phyloP scores from a whole-genome alignment of 2,888 invertebrate genomes.

The Nasonovia ribisnigri region DNA sequence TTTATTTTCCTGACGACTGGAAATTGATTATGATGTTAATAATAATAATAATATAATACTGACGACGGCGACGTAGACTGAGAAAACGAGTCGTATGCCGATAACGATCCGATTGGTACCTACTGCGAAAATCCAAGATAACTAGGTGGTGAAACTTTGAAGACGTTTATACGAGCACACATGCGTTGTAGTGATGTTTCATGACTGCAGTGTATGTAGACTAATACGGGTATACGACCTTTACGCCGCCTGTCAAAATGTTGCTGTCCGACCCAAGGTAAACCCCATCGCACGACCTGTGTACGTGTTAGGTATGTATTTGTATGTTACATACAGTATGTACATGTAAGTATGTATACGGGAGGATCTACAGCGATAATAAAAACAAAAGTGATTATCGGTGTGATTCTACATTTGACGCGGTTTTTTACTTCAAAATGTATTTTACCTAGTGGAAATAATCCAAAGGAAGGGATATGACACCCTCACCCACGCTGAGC shows the following conservation, averaged over 20 bases:
- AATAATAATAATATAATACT: background rate
- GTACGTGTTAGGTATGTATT: background rate
- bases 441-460: background rate
- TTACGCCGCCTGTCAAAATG: slow-evolving; percentile 9
- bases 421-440: background rate
- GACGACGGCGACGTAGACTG: background rate
- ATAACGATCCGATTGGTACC: slow-evolving; percentile 31
- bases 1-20: background rate
- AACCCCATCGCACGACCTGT: background rate
- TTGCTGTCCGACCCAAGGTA: slow-evolving; percentile 3
- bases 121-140: slow-evolving; percentile 15
- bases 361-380: background rate
- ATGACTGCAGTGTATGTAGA: background rate
- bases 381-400: background rate
- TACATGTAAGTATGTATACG: background rate
- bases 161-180: background rate
- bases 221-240: slow-evolving; percentile 2
- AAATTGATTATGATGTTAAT: slow-evolving; percentile 13
- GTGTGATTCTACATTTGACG: background rate
- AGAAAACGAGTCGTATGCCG: background rate
- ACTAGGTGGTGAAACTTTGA: background rate
- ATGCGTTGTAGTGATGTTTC: background rate
- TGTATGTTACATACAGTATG: background rate
- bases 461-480: too few relatives aligned
- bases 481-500: too few relatives aligned